A percentile compares a stretch with the other conserved stretches of the same genome.
phyloP scores from a whole-genome alignment of 2,888 invertebrate species.

The Synanthedon formicaeformis region DNA sequence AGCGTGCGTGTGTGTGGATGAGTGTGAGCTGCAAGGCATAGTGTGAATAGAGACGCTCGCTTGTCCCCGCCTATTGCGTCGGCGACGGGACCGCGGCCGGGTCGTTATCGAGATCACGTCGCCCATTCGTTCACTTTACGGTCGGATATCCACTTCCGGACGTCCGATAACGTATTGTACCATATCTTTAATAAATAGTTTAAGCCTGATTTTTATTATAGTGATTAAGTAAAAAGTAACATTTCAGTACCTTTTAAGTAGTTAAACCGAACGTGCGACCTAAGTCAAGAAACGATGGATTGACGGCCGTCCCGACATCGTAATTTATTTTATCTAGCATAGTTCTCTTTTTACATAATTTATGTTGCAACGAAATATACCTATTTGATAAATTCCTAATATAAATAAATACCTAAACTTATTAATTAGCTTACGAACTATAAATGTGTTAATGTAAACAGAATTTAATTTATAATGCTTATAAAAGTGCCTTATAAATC shows the following conservation, averaged over 20 bases:
- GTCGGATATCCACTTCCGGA: conserved; percentile 42
- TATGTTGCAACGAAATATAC: conserved; percentile 53
- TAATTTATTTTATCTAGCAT: conserved; percentile 66
- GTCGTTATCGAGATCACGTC: conserved; percentile 64
- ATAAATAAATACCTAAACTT: conserved; percentile 39
- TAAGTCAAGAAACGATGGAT: conserved; percentile 68
- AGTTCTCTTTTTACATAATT: conserved; percentile 59
- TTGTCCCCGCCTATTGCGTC: conserved; percentile 65
- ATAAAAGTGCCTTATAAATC: conserved; percentile 43
- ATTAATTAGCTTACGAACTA: conserved; percentile 44
- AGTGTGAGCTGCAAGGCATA: conserved; percentile 36
- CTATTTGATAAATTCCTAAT: conserved; percentile 56
- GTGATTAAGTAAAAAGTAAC: conserved; percentile 59
- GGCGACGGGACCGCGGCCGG: conserved; percentile 59
- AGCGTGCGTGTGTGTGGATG: conserved; percentile 58
- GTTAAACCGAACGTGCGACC: conserved; percentile 68
- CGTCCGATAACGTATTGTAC: conserved; percentile 61
- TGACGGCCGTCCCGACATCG: conserved; percentile 70
- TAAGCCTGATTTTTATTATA: conserved; percentile 62
- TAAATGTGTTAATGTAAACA: conserved; percentile 37
- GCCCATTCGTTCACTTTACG: conserved; percentile 67
- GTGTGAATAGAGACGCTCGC: conserved; percentile 44
- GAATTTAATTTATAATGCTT: conserved; percentile 37
- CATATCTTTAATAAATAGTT: conserved; percentile 60
- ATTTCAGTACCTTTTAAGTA: conserved; percentile 68